Conservation (phyloP, 2,797 vertebrate species). For the Spondyliosoma cantharus region DNA sequence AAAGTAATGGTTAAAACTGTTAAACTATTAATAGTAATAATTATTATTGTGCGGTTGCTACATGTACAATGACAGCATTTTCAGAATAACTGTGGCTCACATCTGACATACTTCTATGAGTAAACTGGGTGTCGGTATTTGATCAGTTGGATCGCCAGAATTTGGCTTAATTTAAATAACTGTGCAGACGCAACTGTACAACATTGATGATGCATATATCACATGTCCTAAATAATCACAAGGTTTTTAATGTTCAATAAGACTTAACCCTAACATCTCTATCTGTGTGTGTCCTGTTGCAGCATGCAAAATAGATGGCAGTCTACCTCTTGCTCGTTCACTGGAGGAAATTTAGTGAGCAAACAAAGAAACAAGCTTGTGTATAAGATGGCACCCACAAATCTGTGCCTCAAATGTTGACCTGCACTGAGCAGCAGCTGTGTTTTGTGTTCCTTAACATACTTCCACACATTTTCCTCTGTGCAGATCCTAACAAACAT, state of each 20-base stretch:
- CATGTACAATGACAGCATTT: too few relatives aligned
- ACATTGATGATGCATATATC: not conserved
- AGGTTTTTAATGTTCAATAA: not conserved
- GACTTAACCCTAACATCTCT: too few relatives aligned
- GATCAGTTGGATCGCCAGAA: too few relatives aligned
- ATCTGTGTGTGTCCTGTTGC: not conserved
- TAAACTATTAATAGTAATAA: too few relatives aligned
- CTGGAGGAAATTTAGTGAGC: not conserved
- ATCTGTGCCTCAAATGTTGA: not conserved
- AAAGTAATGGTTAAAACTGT: too few relatives aligned
- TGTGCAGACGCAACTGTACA: too few relatives aligned
- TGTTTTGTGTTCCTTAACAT: not conserved
- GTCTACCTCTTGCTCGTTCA: too few relatives aligned
- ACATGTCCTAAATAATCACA: not conserved
- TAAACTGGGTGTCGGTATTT: too few relatives aligned
- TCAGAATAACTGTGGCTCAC: too few relatives aligned
- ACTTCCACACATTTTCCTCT: not conserved
- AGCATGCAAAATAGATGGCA: not conserved
- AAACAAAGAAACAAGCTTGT: not conserved
- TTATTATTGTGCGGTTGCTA: too few relatives aligned
- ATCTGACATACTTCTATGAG: too few relatives aligned
- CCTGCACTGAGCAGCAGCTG: not conserved
- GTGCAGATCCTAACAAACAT: not conserved
- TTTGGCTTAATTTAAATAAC: too few relatives aligned
- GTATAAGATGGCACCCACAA: not conserved